Evolutionary conservation across 2,113 vertebrate species (phyloP).

Genomic region (Pluvialis apricaria): DNA sequence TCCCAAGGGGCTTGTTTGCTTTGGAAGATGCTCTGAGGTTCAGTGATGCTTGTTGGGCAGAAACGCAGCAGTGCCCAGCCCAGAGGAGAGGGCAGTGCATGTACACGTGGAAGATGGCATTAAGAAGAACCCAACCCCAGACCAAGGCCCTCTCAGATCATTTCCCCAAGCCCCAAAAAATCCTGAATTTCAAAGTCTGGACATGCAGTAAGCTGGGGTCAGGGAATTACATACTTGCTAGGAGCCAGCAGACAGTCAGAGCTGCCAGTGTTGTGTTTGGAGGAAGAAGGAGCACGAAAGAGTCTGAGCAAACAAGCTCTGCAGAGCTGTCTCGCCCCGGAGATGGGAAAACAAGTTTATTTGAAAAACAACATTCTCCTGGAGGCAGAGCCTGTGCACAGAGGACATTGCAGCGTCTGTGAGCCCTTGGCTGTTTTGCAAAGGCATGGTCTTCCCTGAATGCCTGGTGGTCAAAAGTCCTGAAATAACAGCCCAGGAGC

Average conservation of each 20-base stretch:
- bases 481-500: not conserved
- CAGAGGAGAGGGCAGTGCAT: not conserved
- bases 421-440: not conserved
- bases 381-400: not conserved
- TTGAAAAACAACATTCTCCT: constrained; percentile 23
- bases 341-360: constrained; percentile 44
- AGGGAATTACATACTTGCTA: not conserved
- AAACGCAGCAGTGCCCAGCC: not conserved
- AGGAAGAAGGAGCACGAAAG: not conserved
- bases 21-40: constrained; percentile 34
- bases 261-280: constrained; percentile 62
- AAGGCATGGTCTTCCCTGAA: not conserved
- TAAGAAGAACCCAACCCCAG: not conserved
- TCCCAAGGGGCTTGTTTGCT: constrained; percentile 28
- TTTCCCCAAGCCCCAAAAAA: not conserved
- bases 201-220: not conserved
- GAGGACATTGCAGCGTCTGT: not conserved
- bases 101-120: not conserved
- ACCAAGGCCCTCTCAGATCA: not conserved
- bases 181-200: not conserved
- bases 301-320: constrained; percentile 53
- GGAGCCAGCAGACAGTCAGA: constrained; percentile 44
- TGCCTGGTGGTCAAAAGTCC: not conserved
- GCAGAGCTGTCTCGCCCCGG: not conserved
- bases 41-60: not conserved